Evolutionary conservation across 1,140 invertebrate species (phyloP).

Genomic region (Drosophila mayri): DNA sequence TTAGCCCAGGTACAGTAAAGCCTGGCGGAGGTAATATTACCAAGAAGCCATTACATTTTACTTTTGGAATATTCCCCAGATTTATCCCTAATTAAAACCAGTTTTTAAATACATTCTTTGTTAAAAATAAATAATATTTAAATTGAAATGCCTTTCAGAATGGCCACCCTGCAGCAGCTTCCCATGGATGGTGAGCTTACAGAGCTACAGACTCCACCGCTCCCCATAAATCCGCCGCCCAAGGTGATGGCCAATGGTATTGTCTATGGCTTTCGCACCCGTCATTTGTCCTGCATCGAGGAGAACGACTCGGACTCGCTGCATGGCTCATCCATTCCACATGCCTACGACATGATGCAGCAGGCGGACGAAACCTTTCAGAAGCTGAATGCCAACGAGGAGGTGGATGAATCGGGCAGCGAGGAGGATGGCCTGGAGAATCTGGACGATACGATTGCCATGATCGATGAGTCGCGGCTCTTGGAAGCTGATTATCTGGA

Average conservation of each 20-base stretch:
- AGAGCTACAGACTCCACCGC: slow-evolving; percentile 58
- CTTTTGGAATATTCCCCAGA: background rate
- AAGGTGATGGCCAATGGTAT: slow-evolving; percentile 63
- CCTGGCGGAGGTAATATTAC: background rate
- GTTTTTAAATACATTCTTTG: background rate
- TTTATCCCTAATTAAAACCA: background rate
- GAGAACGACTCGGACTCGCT: slow-evolving; percentile 83
- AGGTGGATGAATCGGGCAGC: slow-evolving; percentile 46
- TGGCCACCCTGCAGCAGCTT: slow-evolving; percentile 49
- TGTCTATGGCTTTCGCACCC: slow-evolving; percentile 80
- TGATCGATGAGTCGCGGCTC: slow-evolving; percentile 80
- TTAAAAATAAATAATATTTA: background rate
- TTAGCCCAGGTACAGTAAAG: slow-evolving; percentile 18
- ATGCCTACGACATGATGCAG: slow-evolving; percentile 77
- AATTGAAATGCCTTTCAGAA: slow-evolving; percentile 20
- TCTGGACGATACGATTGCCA: slow-evolving; percentile 64
- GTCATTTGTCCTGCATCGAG: slow-evolving; percentile 83
- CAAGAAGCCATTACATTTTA: slow-evolving; percentile 1
- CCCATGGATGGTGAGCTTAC: slow-evolving; percentile 31
- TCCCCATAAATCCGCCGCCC: slow-evolving; percentile 62
- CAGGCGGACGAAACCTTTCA: slow-evolving; percentile 80
- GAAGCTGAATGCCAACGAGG: slow-evolving; percentile 58
- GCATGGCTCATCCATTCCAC: slow-evolving; percentile 73
- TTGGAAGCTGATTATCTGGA: slow-evolving; percentile 77
- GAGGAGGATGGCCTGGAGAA: slow-evolving; percentile 34